Percentiles rank a stretch among this genome's conserved stretches.
Evolutionary conservation across 2,888 invertebrate genomes (phyloP).

Genomic region (Corythucha ciliata): DNA sequence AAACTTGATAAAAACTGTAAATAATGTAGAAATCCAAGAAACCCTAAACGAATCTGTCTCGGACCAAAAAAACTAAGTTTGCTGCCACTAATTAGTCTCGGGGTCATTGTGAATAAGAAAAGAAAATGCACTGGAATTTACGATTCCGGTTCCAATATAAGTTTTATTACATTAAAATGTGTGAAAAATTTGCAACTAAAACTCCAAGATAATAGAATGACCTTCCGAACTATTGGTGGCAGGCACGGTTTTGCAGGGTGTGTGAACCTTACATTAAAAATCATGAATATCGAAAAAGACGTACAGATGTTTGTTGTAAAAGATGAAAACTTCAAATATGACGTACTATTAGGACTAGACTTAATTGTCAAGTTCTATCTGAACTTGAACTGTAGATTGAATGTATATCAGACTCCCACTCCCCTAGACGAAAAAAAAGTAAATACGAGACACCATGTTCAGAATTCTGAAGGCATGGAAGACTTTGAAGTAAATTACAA

Average conservation of each 20-base stretch:
- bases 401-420: too few relatives aligned
- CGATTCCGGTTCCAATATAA: neutral
- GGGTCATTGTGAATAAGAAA: too few relatives aligned
- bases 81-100: neutral
- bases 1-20: constrained; percentile 4
- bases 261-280: too few relatives aligned
- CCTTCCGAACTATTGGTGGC: constrained; percentile 7
- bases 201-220: neutral
- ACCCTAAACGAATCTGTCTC: neutral
- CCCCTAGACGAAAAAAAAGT: too few relatives aligned
- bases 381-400: too few relatives aligned
- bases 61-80: neutral
- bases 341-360: constrained; percentile 5
- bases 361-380: too few relatives aligned
- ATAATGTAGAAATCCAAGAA: constrained; percentile 5
- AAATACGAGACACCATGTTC: too few relatives aligned
- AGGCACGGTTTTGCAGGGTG: neutral
- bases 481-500: constrained; percentile 5
- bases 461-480: neutral
- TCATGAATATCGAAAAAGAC: neutral
- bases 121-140: constrained; percentile 1
- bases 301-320: constrained; percentile 8
- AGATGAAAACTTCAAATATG: constrained; percentile 6
- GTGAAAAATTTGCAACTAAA: neutral
- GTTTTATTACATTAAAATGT: neutral